phyloP scores from a whole-genome alignment of 2,113 vertebrate species.

The Rhea americana region DNA sequence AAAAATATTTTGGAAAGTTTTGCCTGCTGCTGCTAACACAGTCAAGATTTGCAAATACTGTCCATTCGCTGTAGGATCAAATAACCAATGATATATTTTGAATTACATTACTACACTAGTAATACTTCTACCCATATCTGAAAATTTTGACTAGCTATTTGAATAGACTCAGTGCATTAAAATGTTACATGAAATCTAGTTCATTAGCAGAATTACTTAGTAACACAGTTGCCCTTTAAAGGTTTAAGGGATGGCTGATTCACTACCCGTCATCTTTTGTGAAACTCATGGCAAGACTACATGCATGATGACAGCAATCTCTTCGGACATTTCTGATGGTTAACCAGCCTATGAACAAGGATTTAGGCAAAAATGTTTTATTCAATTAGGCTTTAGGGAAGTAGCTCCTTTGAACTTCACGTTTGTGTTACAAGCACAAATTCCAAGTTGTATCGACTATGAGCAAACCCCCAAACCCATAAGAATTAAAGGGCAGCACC shows the following conservation, averaged over 20 bases:
- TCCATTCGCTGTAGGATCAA: not conserved
- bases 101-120: not conserved
- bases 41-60: not conserved
- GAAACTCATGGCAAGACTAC: fast-evolving
- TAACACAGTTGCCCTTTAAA: not conserved
- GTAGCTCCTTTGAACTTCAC: not conserved
- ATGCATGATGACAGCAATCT: fast-evolving
- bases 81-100: not conserved
- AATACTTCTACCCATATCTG: not conserved
- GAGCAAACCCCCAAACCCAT: not conserved
- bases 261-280: not conserved
- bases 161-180: not conserved
- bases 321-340: not conserved
- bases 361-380: not conserved
- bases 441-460: not conserved
- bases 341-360: not conserved
- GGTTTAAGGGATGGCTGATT: not conserved
- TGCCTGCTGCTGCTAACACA: not conserved
- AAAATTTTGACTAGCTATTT: not conserved
- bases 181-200: not conserved
- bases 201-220: not conserved
- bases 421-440: not conserved
- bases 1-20: not conserved
- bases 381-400: not conserved
- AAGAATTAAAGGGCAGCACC: not conserved